Evolutionary conservation across 2,113 vertebrate genomes (phyloP), one percentile per base, ranked within the genome.

Genomic region (Coracopsis vasa): DNA sequence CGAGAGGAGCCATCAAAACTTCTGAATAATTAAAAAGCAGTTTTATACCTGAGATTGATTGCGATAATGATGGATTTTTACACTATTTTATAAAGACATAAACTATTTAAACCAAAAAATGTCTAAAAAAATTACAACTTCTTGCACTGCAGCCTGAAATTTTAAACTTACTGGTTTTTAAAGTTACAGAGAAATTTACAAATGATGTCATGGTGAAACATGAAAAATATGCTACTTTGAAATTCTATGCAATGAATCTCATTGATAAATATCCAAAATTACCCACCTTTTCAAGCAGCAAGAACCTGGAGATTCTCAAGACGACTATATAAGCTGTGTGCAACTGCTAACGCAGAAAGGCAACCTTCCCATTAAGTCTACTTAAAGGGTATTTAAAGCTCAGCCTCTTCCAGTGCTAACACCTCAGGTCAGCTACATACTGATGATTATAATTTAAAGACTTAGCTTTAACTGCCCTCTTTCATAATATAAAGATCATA

Each of bases 311-410:
- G 84, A 86, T 60, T 70, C 84, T 73, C 72, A 89, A 71, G 47
- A 53, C 11, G 35, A 50, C 71, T 58, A 50, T 91, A 81, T 60
- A 92, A 75, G 77, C 69, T 1, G 41, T 18, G n/a, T 9, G n/a
- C 28, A 71, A 77, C 45, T 70, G 80, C 53, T 74, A 79, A 88
- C 0, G 3, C 4, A 44, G n/a, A 25, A 72, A 56, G 50, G 64
- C 51, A 41, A 39, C 60, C 66, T 69, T 53, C 37, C 44, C 16
- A 7, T 50, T 98, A 98, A 95, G 97, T 97, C 98, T 97, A 44
- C 98, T 98, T 98, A 98, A 72, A 86, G 64, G 77, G 88, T 94
- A 96, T 83, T 97, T 91, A 92, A 51, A 70, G 93, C 92, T 93
- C 60, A 94, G 94, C 78, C 82, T 61, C 87, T 74, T 72, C 72